These are phyloP conservation scores for Drosophila ochracea DNA, from an alignment of 2,888 invertebrate genomes.

Conservation along the genomic window DNA sequence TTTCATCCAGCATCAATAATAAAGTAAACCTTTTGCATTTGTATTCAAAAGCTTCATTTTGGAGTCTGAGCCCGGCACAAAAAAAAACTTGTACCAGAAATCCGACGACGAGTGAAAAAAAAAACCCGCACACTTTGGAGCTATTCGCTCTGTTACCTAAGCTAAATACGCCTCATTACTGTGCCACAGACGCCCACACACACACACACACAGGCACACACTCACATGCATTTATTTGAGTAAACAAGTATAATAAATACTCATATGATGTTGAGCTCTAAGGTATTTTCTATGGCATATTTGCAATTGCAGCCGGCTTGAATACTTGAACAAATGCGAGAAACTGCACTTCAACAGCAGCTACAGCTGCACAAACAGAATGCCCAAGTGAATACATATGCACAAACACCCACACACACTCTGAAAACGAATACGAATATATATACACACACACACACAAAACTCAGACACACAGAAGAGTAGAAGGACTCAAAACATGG, in stretches of 20 bases:
- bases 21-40: conserved; percentile 27
- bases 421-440: background rate
- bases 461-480: background rate
- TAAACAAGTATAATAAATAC: conserved; percentile 47
- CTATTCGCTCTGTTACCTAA: conserved; percentile 55
- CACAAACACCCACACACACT: conserved; percentile 30
- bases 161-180: conserved; percentile 76
- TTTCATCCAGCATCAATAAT: conserved; percentile 36
- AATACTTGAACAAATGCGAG: conserved; percentile 65
- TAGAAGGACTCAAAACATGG: conserved; percentile 26
- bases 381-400: conserved; percentile 43
- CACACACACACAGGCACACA: background rate
- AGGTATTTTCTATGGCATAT: conserved; percentile 73
- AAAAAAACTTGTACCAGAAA: conserved; percentile 34
- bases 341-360: conserved; percentile 50
- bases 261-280: conserved; percentile 42
- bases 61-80: conserved; percentile 10
- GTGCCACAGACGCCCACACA: conserved; percentile 37
- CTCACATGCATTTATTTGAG: background rate
- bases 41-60: conserved; percentile 45
- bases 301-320: conserved; percentile 60
- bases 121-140: conserved; percentile 37
- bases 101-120: conserved; percentile 22
- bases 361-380: conserved; percentile 65
- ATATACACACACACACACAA: conserved; percentile 15